phyloP scores from a whole-genome alignment of 2,797 vertebrate genomes.

The Clarias fuscus region DNA sequence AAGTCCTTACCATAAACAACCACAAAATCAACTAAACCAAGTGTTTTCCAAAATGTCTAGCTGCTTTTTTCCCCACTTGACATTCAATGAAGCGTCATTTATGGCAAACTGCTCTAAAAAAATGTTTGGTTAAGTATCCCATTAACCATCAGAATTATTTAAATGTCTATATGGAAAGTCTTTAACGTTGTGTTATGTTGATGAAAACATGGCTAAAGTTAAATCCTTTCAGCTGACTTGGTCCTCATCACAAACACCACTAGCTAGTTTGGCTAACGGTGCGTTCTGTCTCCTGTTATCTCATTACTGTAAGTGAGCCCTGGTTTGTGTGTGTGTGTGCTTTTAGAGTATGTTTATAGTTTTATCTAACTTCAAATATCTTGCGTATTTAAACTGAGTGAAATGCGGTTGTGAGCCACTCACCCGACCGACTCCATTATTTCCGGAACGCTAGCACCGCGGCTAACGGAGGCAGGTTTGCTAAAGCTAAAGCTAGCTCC shows the following conservation, averaged over 20 bases:
- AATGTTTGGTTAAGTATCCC: neutral
- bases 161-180: too few species aligned
- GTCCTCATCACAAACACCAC: neutral
- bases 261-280: slow-evolving; percentile 6
- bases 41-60: neutral
- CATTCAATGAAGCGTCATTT: neutral
- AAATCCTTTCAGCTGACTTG: neutral
- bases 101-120: neutral
- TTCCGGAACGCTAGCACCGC: slow-evolving; percentile 23
- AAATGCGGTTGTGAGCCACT: slow-evolving; percentile 28
- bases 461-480: slow-evolving; percentile 40
- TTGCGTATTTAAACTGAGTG: neutral
- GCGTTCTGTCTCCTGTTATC: neutral
- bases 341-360: neutral
- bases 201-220: neutral
- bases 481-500: slow-evolving; percentile 40
- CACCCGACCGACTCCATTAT: slow-evolving; percentile 55
- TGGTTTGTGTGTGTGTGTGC: neutral
- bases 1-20: neutral
- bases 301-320: neutral
- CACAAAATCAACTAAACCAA: neutral
- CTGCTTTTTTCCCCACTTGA: too few species aligned
- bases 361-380: too few species aligned
- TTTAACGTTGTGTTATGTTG: neutral
- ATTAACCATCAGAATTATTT: neutral